Percentiles rank a stretch among this genome's conserved stretches.
phyloP scores from a whole-genome alignment of 2,888 invertebrate genomes.

The Leptopilina myrica region DNA sequence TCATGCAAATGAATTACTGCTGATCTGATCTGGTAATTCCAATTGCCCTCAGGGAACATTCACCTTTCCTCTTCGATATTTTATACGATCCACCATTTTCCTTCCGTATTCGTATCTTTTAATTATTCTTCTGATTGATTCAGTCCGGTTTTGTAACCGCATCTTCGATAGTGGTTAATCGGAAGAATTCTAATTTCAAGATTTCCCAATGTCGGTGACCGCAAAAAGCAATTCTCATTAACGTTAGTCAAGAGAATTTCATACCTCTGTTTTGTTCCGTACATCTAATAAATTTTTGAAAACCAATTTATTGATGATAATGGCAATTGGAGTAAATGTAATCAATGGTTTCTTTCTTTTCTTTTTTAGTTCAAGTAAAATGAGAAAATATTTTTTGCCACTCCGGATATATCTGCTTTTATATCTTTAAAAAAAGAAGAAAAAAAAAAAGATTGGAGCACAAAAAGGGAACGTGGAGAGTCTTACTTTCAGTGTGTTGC shows the following conservation, averaged over 20 bases:
- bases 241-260: neutral
- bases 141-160: too few relatives aligned
- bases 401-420: slow-evolving; percentile 17
- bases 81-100: neutral
- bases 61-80: slow-evolving; percentile 39
- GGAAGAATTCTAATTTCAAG: too few relatives aligned
- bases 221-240: too few relatives aligned
- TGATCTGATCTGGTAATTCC: slow-evolving; percentile 64
- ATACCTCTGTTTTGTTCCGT: neutral
- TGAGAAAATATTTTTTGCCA: neutral
- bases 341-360: neutral
- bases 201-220: too few relatives aligned
- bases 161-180: too few relatives aligned
- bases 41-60: slow-evolving; percentile 56
- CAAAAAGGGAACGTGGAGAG: slow-evolving; percentile 50
- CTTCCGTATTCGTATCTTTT: slow-evolving; percentile 41
- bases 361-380: neutral
- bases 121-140: slow-evolving; percentile 13
- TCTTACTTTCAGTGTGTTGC: slow-evolving; percentile 50
- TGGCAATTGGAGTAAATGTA: slow-evolving; percentile 17
- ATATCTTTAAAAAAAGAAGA: slow-evolving; percentile 33
- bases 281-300: slow-evolving; percentile 15
- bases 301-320: neutral
- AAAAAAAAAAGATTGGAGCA: slow-evolving; percentile 35
- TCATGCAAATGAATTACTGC: slow-evolving; percentile 69